Percentiles rank a stretch among this genome's conserved stretches.
These are phyloP conservation scores for Crenichthys baileyi DNA, from an alignment of 2,797 vertebrate species.

Conservation along the genomic window DNA sequence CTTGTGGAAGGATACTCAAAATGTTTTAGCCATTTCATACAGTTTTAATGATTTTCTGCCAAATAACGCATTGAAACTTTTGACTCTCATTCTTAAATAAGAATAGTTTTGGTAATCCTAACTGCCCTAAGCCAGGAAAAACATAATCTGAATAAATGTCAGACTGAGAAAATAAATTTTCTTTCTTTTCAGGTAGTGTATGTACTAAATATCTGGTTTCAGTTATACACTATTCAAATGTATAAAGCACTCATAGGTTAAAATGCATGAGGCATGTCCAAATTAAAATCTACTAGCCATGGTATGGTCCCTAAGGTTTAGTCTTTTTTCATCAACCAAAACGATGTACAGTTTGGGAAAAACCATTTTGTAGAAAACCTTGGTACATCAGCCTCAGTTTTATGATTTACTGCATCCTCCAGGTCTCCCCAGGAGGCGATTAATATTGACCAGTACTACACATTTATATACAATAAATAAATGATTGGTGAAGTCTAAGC, in stretches of 20 bases:
- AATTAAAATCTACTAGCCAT: too few species aligned
- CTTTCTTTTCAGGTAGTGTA: background rate
- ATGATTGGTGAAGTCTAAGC: slow-evolving; percentile 47
- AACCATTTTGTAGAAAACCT: background rate
- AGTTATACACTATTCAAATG: background rate
- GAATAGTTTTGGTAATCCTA: background rate
- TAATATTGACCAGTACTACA: slow-evolving; percentile 34
- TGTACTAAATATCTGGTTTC: background rate
- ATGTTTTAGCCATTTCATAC: too few species aligned
- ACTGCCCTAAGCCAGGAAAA: background rate
- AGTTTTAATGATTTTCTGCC: too few species aligned
- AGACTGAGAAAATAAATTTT: background rate
- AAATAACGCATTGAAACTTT: too few species aligned
- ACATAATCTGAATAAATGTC: background rate
- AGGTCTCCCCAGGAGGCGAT: slow-evolving; percentile 32
- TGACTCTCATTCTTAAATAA: too few species aligned
- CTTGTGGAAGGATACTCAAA: too few species aligned
- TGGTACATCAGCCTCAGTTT: slow-evolving; percentile 4
- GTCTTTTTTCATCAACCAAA: background rate
- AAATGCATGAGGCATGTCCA: background rate
- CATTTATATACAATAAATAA: slow-evolving; percentile 59
- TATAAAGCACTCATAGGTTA: background rate
- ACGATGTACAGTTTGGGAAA: background rate
- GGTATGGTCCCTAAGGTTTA: background rate
- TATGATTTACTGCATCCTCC: slow-evolving; percentile 36